These are phyloP conservation scores for Drosophila santomea DNA, from an alignment of 1,140 invertebrate species.

Conservation along the genomic window DNA sequence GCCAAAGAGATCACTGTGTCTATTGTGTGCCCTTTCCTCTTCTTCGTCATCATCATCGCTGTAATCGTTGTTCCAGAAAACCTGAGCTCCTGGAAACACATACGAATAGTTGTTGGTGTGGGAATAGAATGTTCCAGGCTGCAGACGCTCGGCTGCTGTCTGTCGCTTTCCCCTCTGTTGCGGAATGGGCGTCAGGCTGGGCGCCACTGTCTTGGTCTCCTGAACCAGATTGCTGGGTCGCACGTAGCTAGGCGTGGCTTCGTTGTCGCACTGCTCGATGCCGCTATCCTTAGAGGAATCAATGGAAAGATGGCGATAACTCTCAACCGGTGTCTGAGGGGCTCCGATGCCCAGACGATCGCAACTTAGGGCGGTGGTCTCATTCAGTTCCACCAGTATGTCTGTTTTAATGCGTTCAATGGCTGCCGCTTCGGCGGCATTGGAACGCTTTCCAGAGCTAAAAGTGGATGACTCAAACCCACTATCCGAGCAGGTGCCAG, in stretches of 20 bases:
- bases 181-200: constrained; percentile 57
- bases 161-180: constrained; percentile 57
- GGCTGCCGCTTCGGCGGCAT: constrained; percentile 51
- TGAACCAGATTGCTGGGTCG: constrained; percentile 55
- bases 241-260: constrained; percentile 46
- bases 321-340: constrained; percentile 24
- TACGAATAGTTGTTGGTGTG: constrained; percentile 70
- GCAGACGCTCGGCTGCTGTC: constrained; percentile 69
- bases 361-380: constrained; percentile 48
- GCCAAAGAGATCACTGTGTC: constrained; percentile 40
- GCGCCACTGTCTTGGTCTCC: constrained; percentile 62
- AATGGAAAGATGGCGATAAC: constrained; percentile 73
- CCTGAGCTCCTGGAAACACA: constrained; percentile 81
- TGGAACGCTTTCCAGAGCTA: constrained; percentile 47
- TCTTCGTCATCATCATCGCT: constrained; percentile 73
- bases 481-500: constrained; percentile 75
- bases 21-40: constrained; percentile 26
- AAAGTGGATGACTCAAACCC: constrained; percentile 82
- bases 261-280: constrained; percentile 73
- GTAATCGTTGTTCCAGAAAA: constrained; percentile 70
- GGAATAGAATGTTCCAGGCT: constrained; percentile 75
- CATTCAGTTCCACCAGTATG: constrained; percentile 68
- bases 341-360: constrained; percentile 24
- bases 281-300: constrained; percentile 82
- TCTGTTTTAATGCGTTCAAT: constrained; percentile 75